Percentiles rank a stretch among this genome's conserved stretches.
These are phyloP conservation scores for Macropus fuliginosus DNA, from an alignment of 2,797 vertebrate species.

Conservation along the genomic window DNA sequence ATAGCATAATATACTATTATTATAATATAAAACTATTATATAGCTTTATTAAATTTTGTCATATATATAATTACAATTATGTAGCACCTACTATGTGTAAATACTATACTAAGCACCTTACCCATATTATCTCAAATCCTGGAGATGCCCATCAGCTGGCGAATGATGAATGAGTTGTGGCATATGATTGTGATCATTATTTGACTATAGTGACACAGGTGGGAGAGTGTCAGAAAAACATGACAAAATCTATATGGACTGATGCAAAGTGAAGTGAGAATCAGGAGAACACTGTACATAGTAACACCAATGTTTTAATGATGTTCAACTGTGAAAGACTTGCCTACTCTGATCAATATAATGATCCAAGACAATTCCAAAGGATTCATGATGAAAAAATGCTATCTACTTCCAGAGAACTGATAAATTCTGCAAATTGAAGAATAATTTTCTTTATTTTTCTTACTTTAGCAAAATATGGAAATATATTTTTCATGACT, in stretches of 20 bases:
- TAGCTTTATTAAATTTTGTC: no score
- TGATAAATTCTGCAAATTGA: neutral
- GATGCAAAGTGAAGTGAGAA: neutral
- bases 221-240: neutral
- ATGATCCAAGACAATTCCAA: neutral
- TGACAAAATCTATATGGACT: neutral
- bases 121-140: neutral
- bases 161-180: neutral
- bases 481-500: neutral
- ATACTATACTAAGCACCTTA: neutral
- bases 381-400: neutral
- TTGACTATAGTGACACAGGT: neutral
- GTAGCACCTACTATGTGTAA: neutral
- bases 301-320: neutral
- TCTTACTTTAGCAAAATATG: neutral
- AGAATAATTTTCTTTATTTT: neutral
- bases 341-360: neutral
- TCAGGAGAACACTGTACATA: neutral
- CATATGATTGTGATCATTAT: no score
- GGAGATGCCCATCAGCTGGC: neutral
- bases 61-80: no score
- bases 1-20: no score
- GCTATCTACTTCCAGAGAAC: neutral
- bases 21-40: no score
- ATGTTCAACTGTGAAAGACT: neutral